Conservation (phyloP, 2,113 vertebrate species). For the Myiozetetes cayanensis region DNA sequence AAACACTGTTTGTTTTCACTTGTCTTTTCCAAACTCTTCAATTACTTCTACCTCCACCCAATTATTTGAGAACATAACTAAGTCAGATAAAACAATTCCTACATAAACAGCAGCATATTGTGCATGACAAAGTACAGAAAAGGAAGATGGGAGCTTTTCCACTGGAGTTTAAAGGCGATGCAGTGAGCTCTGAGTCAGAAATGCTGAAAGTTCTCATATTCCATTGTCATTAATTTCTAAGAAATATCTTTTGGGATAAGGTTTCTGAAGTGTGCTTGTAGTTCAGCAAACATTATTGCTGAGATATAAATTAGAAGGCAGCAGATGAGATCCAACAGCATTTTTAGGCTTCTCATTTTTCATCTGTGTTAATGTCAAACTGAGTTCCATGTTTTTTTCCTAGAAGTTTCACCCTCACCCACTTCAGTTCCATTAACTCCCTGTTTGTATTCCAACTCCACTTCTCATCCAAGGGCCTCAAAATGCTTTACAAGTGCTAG, state of each 20-base stretch:
- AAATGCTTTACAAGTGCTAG: background rate
- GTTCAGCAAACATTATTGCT: background rate
- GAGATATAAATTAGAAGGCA: background rate
- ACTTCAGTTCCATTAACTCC: constrained; percentile 1
- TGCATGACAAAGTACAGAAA: background rate
- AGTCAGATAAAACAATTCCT: background rate
- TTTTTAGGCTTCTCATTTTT: background rate
- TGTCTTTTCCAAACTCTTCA: background rate
- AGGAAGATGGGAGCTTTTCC: background rate
- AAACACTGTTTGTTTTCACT: background rate
- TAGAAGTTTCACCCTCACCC: background rate
- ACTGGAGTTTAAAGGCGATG: background rate
- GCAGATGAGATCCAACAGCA: background rate
- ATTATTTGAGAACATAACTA: background rate
- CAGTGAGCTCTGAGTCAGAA: background rate
- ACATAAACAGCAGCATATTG: background rate
- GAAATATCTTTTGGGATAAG: background rate
- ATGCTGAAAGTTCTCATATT: background rate
- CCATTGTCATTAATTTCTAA: background rate
- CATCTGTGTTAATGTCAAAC: background rate
- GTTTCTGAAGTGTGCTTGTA: background rate
- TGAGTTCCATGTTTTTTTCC: background rate
- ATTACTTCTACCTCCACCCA: background rate
- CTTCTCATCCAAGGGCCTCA: background rate
- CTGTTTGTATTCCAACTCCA: background rate